phyloP scores from a whole-genome alignment of 2,113 vertebrate genomes.

The Boleophthalmus pectinirostris region DNA sequence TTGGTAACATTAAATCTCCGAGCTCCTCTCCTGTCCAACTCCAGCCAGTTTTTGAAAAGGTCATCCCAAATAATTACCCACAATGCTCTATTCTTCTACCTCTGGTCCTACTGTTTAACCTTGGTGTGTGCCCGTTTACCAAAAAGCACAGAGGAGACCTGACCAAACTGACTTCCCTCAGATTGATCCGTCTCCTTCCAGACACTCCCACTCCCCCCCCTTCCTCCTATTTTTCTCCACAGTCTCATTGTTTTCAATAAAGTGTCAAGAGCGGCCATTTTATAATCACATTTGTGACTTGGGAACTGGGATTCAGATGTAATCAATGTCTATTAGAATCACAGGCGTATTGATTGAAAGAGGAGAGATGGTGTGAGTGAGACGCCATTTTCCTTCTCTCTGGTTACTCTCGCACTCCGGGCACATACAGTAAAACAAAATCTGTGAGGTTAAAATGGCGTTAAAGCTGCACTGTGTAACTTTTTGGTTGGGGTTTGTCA shows the following conservation, averaged over 20 bases:
- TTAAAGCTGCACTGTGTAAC: too few species aligned
- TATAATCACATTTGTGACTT: constrained; percentile 81
- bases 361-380: constrained; percentile 73
- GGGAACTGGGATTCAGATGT: constrained; percentile 79
- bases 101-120: not conserved
- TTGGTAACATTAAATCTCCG: not conserved
- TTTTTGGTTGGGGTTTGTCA: too few species aligned
- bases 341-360: constrained; percentile 80
- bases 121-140: not conserved
- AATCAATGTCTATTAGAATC: constrained; percentile 84
- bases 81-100: not conserved
- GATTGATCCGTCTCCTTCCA: constrained; percentile 74
- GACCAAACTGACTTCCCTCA: constrained; percentile 65
- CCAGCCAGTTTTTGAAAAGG: not conserved
- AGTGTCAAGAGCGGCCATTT: constrained; percentile 78
- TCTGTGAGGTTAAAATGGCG: not conserved
- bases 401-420: constrained; percentile 28
- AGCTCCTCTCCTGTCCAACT: not conserved
- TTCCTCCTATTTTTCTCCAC: constrained; percentile 55
- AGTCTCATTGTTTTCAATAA: constrained; percentile 84
- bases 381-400: constrained; percentile 48
- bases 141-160: constrained; percentile 31
- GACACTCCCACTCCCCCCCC: constrained; percentile 55
- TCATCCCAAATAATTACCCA: not conserved
- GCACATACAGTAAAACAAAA: constrained; percentile 15